These are phyloP conservation scores for Galaxea fascicularis DNA, from an alignment of 92 coral and sea anemone species.

Conservation along the genomic window DNA sequence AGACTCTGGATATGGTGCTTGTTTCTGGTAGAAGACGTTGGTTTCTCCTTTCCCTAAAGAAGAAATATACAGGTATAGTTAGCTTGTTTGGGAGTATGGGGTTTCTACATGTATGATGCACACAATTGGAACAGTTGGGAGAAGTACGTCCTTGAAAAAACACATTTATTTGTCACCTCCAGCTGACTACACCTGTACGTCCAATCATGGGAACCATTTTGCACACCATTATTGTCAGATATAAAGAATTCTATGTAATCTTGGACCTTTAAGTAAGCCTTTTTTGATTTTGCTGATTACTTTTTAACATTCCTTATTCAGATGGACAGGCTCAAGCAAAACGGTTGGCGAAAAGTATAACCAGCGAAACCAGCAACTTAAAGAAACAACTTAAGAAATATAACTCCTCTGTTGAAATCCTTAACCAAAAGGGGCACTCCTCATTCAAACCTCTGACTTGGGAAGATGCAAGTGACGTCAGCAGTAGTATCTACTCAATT, in stretches of 20 bases:
- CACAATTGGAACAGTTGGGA: no score
- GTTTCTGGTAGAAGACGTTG: conserved; percentile 71
- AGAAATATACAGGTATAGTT: conserved; percentile 73
- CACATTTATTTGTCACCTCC: no score
- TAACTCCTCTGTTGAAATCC: conserved; percentile 68
- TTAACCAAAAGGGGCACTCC: conserved; percentile 37
- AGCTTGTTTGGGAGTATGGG: no score
- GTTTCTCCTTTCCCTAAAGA: conserved; percentile 68
- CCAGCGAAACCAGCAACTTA: conserved; percentile 60
- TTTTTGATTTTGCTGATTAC: no score
- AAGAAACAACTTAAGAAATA: conserved; percentile 52
- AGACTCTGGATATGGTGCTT: conserved; percentile 57
- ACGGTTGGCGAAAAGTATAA: conserved; percentile 46
- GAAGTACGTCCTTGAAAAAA: no score
- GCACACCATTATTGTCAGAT: no score
- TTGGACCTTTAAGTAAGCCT: no score
- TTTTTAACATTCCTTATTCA: no score
- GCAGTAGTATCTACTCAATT: conserved; percentile 31
- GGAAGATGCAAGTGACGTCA: conserved; percentile 69
- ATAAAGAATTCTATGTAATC: no score
- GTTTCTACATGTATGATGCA: no score
- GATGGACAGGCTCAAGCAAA: conserved; percentile 77
- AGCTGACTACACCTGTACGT: no score
- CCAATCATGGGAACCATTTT: no score
- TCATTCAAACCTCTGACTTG: conserved; percentile 52